Conservation (phyloP, 1,140 invertebrate species). For the Bombus difficillimus region DNA sequence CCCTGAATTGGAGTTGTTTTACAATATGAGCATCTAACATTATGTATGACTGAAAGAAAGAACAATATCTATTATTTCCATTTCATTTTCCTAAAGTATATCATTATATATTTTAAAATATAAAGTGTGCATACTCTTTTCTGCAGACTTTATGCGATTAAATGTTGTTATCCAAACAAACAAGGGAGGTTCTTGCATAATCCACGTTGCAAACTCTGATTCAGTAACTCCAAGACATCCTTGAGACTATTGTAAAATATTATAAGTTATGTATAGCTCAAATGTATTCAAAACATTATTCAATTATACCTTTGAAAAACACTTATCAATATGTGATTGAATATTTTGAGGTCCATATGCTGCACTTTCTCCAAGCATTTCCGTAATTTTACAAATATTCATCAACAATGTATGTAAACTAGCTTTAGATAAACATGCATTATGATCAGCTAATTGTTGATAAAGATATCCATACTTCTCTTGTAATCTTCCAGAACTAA, state of each 20-base stretch:
- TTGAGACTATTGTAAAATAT: constrained; percentile 76
- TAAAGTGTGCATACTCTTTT: constrained; percentile 79
- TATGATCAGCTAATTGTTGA: constrained; percentile 84
- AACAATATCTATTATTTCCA: constrained; percentile 1
- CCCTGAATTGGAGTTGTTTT: constrained; percentile 83
- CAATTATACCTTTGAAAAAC: constrained; percentile 81
- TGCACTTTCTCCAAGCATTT: constrained; percentile 83
- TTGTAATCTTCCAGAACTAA: constrained; percentile 83
- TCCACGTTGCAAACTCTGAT: constrained; percentile 84
- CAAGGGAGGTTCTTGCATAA: constrained; percentile 85
- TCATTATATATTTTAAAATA: not conserved
- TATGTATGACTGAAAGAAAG: constrained; percentile 82
- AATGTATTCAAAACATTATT: constrained; percentile 24
- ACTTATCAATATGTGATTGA: constrained; percentile 82
- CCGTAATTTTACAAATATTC: constrained; percentile 82
- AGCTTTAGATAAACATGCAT: constrained; percentile 83
- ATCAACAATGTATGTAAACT: constrained; percentile 82
- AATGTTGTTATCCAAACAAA: constrained; percentile 85
- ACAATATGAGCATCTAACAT: constrained; percentile 84
- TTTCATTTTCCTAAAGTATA: not conserved
- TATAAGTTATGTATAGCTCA: not conserved
- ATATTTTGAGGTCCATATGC: constrained; percentile 84
- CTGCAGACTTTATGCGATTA: constrained; percentile 84
- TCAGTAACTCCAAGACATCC: constrained; percentile 83
- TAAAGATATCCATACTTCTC: constrained; percentile 86